A percentile compares a stretch with the other conserved stretches of the same genome.
Evolutionary conservation across 2,888 invertebrate species (phyloP).

Genomic region (Leucoma salicis): DNA sequence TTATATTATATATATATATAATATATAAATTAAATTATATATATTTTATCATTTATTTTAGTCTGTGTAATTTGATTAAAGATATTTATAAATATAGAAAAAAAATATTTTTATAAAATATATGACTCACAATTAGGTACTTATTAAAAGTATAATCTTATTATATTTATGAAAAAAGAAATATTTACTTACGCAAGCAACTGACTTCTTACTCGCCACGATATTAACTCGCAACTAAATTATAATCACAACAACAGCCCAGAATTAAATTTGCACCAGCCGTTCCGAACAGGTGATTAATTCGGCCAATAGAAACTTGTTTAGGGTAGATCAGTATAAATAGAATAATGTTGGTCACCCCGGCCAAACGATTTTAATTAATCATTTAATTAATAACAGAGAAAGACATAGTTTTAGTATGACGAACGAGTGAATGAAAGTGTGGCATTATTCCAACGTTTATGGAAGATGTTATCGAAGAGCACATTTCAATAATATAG

Average conservation of each 20-base stretch:
- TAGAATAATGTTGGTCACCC: conserved; percentile 18
- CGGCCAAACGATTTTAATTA: conserved; percentile 15
- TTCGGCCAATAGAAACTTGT: conserved; percentile 21
- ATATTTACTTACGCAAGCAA: background rate
- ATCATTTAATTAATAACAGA: background rate
- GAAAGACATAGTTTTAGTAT: background rate
- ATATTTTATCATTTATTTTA: no score
- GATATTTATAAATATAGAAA: no score
- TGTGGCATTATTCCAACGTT: conserved; percentile 20
- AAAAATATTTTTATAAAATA: no score
- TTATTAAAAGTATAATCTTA: no score
- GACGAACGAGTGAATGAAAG: conserved; percentile 17
- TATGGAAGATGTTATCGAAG: background rate
- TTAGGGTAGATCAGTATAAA: conserved; percentile 21
- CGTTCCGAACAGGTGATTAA: conserved; percentile 22
- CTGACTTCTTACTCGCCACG: conserved; percentile 17
- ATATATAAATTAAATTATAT: no score
- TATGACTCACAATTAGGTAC: no score
- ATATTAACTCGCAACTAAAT: conserved; percentile 5
- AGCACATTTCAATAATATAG: no score
- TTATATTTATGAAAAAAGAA: no score
- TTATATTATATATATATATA: no score
- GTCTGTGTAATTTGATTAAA: no score
- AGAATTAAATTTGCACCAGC: conserved; percentile 14
- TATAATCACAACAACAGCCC: conserved; percentile 11